Conservation (phyloP, 2,888 invertebrate species). For the Trissolcus japonicus region DNA sequence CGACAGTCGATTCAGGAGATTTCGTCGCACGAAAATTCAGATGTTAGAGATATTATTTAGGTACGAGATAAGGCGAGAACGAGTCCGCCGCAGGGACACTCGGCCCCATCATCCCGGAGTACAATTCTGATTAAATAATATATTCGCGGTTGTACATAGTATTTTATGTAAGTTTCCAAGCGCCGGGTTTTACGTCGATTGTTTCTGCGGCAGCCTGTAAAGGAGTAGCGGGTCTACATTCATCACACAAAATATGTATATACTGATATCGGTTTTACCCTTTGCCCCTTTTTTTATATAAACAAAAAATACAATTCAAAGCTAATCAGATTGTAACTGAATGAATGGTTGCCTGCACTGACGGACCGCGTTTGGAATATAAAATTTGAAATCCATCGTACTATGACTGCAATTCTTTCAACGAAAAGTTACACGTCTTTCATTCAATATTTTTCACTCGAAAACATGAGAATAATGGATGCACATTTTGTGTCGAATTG, state of each 20-base stretch:
- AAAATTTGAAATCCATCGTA: too few relatives aligned
- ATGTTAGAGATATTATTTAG: slow-evolving; percentile 31
- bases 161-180: slow-evolving; percentile 8
- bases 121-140: slow-evolving; percentile 12
- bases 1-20: slow-evolving; percentile 55
- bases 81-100: not conserved
- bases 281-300: slow-evolving; percentile 16
- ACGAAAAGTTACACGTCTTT: too few relatives aligned
- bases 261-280: slow-evolving; percentile 26
- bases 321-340: slow-evolving; percentile 13
- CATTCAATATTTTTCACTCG: too few relatives aligned
- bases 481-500: too few relatives aligned
- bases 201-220: not conserved
- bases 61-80: slow-evolving; percentile 19
- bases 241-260: slow-evolving; percentile 49
- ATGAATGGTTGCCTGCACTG: not conserved
- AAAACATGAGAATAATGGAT: too few relatives aligned
- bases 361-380: too few relatives aligned
- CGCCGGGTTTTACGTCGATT: not conserved
- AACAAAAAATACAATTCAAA: slow-evolving; percentile 4
- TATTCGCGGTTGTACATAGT: slow-evolving; percentile 29
- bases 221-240: slow-evolving; percentile 41
- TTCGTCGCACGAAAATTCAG: slow-evolving; percentile 53
- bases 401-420: too few relatives aligned
- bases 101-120: not conserved